phyloP scores from a whole-genome alignment of 2,797 vertebrate genomes.

The Micromesistius poutassou region DNA sequence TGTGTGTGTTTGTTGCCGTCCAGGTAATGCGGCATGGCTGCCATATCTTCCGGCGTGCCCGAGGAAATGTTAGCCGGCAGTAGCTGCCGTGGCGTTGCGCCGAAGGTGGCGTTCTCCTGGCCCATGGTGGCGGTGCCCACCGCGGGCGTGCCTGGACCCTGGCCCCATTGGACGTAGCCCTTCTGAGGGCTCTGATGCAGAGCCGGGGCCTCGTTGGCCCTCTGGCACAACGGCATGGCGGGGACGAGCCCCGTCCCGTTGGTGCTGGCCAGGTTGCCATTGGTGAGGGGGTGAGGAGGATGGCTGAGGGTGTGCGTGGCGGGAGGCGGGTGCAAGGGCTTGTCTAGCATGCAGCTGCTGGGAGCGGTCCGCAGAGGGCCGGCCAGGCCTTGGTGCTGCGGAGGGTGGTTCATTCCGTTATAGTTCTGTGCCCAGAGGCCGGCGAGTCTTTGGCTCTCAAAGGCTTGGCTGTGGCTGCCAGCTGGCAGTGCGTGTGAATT shows the following conservation, averaged over 20 bases:
- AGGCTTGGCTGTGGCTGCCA: constrained; percentile 28
- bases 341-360: constrained; percentile 70
- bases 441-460: constrained; percentile 31
- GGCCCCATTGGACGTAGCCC: constrained; percentile 61
- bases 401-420: constrained; percentile 37
- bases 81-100: constrained; percentile 30
- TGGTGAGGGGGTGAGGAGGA: constrained; percentile 18
- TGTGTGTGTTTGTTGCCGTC: constrained; percentile 46
- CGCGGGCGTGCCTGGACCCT: constrained; percentile 34
- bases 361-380: constrained; percentile 31
- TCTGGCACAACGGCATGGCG: constrained; percentile 27
- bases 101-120: constrained; percentile 48
- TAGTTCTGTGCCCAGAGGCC: constrained; percentile 27
- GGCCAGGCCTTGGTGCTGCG: constrained; percentile 37
- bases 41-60: constrained; percentile 22
- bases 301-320: background rate
- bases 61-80: constrained; percentile 14
- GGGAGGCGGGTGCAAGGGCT: constrained; percentile 34
- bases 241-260: constrained; percentile 26
- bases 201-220: background rate
- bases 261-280: constrained; percentile 27
- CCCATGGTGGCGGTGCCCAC: constrained; percentile 37
- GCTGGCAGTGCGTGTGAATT: constrained; percentile 36
- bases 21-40: constrained; percentile 55
- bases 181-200: constrained; percentile 55